Percentiles rank a stretch among this genome's conserved stretches.
Conservation (phyloP, 2,888 invertebrate species). For the Scaeva pyrastri region DNA sequence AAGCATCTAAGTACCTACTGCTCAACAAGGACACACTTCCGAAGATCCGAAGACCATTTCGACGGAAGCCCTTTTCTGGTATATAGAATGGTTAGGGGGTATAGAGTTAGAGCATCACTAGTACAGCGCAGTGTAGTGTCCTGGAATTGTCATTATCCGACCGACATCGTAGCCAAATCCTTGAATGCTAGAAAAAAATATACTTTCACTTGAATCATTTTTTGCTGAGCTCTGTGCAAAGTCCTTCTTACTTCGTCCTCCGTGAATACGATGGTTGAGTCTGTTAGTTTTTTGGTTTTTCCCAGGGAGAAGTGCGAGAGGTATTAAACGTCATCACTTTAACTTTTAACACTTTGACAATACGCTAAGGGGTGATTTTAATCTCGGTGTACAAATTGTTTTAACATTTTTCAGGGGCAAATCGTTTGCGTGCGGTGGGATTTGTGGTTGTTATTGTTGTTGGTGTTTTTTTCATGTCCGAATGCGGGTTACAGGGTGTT, state of each 20-base stretch:
- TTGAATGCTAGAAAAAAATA: slow-evolving; percentile 56
- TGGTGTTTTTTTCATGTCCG: slow-evolving; percentile 24
- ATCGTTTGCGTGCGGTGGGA: slow-evolving; percentile 54
- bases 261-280: slow-evolving; percentile 9
- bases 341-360: slow-evolving; percentile 77
- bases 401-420: slow-evolving; percentile 76
- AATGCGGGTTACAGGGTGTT: slow-evolving; percentile 37
- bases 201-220: slow-evolving; percentile 70
- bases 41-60: slow-evolving; percentile 66
- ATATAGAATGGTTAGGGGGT: no score
- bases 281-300: slow-evolving; percentile 16
- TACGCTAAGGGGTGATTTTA: slow-evolving; percentile 83
- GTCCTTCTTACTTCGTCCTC: slow-evolving; percentile 12
- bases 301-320: slow-evolving; percentile 2
- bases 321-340: slow-evolving; percentile 73
- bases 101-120: not conserved
- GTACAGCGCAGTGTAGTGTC: slow-evolving; percentile 11
- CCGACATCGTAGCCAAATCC: slow-evolving; percentile 54
- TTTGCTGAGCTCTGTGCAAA: slow-evolving; percentile 7
- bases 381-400: slow-evolving; percentile 83
- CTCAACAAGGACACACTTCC: slow-evolving; percentile 72
- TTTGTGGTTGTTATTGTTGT: slow-evolving; percentile 17
- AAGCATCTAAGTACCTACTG: slow-evolving; percentile 50
- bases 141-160: slow-evolving; percentile 65
- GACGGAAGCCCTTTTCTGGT: slow-evolving; percentile 40